Conservation (phyloP, 2,797 vertebrate species). For the Acropternis orthonyx region DNA sequence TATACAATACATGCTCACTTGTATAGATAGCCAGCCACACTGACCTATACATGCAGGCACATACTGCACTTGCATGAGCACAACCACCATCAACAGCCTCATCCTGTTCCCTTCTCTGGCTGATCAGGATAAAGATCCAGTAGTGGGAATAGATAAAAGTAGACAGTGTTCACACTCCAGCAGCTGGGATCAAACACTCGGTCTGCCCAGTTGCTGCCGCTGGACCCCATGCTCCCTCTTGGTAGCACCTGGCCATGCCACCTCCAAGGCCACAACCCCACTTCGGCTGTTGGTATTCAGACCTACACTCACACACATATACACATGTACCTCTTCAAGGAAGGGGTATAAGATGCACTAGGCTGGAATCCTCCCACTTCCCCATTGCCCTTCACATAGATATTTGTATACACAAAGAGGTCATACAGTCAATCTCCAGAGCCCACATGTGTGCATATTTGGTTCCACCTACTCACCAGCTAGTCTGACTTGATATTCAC, state of each 20-base stretch:
- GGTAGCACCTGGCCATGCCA: too few relatives aligned
- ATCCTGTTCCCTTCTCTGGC: background rate
- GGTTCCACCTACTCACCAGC: background rate
- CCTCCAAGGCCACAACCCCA: background rate
- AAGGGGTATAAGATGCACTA: accelerated
- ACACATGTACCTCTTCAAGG: background rate
- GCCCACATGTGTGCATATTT: accelerated
- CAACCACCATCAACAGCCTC: background rate
- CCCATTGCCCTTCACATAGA: accelerated
- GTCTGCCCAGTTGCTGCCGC: background rate
- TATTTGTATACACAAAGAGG: background rate
- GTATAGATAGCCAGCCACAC: background rate
- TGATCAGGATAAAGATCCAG: background rate
- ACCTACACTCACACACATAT: accelerated
- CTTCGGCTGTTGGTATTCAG: background rate
- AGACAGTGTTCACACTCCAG: background rate
- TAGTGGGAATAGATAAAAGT: background rate
- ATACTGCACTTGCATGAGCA: background rate
- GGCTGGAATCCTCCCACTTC: accelerated
- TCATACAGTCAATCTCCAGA: background rate
- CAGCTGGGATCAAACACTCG: background rate
- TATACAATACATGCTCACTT: background rate
- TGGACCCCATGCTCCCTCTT: background rate
- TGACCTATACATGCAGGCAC: background rate
- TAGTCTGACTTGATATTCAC: accelerated